A percentile compares a stretch with the other conserved stretches of the same genome.
Evolutionary conservation across 1,140 invertebrate genomes (phyloP).

Genomic region (Bombus picipes): DNA sequence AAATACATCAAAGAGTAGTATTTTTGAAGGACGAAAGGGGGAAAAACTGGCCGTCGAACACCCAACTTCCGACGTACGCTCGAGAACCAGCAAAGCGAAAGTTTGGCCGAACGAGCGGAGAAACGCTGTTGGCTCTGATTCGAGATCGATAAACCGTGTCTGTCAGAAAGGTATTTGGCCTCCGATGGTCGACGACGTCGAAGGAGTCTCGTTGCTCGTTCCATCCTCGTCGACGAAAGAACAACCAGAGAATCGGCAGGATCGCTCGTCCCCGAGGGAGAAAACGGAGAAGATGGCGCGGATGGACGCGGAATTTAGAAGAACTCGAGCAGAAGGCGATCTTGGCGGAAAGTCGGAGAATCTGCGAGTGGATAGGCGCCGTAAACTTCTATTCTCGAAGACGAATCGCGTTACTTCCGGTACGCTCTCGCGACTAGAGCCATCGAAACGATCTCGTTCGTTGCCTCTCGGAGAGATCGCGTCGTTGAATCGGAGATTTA

Average conservation of each 20-base stretch:
- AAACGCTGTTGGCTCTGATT: background rate
- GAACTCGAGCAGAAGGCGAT: conserved; percentile 5
- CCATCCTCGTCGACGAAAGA: background rate
- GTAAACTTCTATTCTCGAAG: conserved; percentile 48
- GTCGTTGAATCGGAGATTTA: background rate
- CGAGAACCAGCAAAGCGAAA: background rate
- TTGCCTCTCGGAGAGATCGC: background rate
- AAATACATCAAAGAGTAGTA: no score
- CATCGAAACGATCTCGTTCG: no score
- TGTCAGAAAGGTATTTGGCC: no score
- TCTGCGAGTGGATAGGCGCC: background rate
- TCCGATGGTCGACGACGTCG: background rate
- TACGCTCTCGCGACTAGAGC: no score
- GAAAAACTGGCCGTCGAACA: no score
- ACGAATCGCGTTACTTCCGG: background rate
- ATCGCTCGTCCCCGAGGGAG: no score
- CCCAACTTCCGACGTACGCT: accelerated
- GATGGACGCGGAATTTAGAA: background rate
- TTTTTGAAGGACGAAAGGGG: accelerated
- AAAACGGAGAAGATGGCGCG: no score
- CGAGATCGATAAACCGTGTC: background rate
- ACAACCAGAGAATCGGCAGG: background rate
- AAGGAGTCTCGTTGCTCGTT: background rate
- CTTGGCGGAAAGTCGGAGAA: background rate
- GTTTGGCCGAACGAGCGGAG: background rate